A percentile compares a stretch with the other conserved stretches of the same genome.
These are phyloP conservation scores for Falco berigora DNA, from an alignment of 2,797 vertebrate species.

Conservation along the genomic window DNA sequence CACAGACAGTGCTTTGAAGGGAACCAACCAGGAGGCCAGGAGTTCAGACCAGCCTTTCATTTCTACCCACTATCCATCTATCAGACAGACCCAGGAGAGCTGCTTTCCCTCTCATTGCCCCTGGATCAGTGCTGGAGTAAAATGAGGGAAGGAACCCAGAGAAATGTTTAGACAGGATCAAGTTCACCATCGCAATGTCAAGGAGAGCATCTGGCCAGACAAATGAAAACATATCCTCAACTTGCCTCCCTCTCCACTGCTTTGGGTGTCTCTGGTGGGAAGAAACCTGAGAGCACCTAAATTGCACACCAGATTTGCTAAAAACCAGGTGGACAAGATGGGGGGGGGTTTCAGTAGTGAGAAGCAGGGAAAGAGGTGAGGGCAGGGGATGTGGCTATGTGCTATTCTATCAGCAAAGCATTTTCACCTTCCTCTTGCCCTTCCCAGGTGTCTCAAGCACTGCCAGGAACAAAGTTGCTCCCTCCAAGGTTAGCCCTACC, in stretches of 20 bases:
- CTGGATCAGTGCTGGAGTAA: neutral
- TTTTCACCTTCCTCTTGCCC: neutral
- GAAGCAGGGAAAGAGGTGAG: neutral
- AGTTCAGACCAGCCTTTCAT: neutral
- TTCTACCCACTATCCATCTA: neutral
- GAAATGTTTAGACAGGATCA: neutral
- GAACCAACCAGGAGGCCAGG: neutral
- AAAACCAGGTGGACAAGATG: neutral
- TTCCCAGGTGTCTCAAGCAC: neutral
- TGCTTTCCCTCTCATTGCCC: neutral
- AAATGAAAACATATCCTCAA: neutral
- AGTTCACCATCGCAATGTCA: neutral
- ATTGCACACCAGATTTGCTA: neutral
- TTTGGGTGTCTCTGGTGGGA: neutral
- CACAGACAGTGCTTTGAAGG: neutral
- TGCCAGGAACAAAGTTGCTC: neutral
- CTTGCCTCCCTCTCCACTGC: neutral
- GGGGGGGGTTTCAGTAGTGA: neutral
- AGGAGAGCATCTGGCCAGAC: neutral
- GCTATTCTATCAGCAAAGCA: neutral
- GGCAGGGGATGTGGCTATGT: neutral
- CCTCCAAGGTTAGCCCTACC: neutral
- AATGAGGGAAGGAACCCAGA: neutral
- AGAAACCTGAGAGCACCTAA: neutral
- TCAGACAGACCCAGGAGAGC: neutral